Conservation (phyloP, 2,113 vertebrate species). For the Thermophis baileyi region DNA sequence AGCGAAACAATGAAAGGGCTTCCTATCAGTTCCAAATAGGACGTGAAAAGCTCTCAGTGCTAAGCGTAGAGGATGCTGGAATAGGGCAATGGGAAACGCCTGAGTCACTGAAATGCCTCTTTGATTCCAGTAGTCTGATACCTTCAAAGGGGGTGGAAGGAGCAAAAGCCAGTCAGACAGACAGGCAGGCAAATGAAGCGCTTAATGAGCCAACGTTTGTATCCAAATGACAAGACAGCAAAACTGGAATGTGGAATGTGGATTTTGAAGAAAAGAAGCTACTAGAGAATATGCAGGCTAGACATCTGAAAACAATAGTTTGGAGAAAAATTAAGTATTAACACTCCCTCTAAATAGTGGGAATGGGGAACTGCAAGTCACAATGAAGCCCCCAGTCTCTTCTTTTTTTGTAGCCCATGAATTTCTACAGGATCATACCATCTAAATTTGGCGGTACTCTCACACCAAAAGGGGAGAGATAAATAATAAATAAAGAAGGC, state of each 20-base stretch:
- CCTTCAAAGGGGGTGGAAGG: constrained; percentile 52
- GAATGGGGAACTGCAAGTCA: not conserved
- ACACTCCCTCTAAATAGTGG: not conserved
- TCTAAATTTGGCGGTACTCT: not conserved
- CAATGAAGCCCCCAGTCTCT: not conserved
- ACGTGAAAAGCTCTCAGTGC: constrained; percentile 77
- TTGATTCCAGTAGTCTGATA: constrained; percentile 73
- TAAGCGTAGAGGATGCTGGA: constrained; percentile 80
- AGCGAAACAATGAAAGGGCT: constrained; percentile 80
- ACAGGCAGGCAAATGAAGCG: constrained; percentile 15
- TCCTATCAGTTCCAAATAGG: constrained; percentile 83
- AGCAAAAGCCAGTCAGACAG: constrained; percentile 42
- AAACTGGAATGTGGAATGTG: not conserved
- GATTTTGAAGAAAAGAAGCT: constrained; percentile 29
- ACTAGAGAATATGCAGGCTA: constrained; percentile 31
- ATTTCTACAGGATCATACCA: not conserved
- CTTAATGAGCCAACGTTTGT: constrained; percentile 43
- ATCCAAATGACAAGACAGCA: constrained; percentile 61
- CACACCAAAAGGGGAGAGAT: not conserved
- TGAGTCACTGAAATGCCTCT: constrained; percentile 79
- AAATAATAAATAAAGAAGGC: not conserved
- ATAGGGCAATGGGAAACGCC: constrained; percentile 83
- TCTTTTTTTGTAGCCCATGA: not conserved
- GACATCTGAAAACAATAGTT: constrained; percentile 23
- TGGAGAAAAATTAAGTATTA: not conserved